Base-by-base conservation (phyloP, 2,113 vertebrate genomes). In the Gallinago media region DNA sequence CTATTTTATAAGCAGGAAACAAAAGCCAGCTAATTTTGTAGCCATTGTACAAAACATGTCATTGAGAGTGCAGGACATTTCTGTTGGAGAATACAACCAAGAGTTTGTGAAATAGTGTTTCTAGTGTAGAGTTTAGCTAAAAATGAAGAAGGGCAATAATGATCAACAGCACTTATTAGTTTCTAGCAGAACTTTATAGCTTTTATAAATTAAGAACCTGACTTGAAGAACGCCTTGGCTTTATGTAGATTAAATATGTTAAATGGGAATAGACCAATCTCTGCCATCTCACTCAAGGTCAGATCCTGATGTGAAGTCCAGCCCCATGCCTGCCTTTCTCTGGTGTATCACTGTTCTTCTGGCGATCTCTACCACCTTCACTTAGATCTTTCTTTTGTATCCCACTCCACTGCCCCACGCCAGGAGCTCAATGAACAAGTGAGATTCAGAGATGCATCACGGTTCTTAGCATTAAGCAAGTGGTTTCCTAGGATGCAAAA, bases 261-360 rank as follows among this genome's bases (percentile, higher is more conserved):
- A 21, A 19, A 25, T 78, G 5, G 47, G 23, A 91, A 59, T 16
- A 63, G 62, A 34, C 14, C 0, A 1, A 36, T 49, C 34, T 89
- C 34, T 87, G 31, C 12, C 29, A 67, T 18, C 21, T 88, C 27
- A 32, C 6, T 56, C 19, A 54, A 31, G 11, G 29, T 77, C 42
- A 80, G 25, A 76, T 29, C 66, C 22, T 62, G 44, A 61, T 58
- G 25, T 27, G 50, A 67, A 77, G 25, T 34, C 58, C 27, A 65
- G 21, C 12, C 34, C 11, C 26, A 12, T 42, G 23, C 56, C 21
- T 65, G n/a, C 40, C 16, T 78, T 59, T 55, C 32, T 55, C 19
- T 1, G 4, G 8, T 14, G 4, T 16, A 19, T 72, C 4, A 0
- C 21, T 0, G 0, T 61, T 89, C 42, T 44, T 29, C 31, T 92